Percentiles rank a stretch among this genome's conserved stretches.
phyloP scores from a whole-genome alignment of 2,113 vertebrate genomes.

The Archocentrus centrarchus region DNA sequence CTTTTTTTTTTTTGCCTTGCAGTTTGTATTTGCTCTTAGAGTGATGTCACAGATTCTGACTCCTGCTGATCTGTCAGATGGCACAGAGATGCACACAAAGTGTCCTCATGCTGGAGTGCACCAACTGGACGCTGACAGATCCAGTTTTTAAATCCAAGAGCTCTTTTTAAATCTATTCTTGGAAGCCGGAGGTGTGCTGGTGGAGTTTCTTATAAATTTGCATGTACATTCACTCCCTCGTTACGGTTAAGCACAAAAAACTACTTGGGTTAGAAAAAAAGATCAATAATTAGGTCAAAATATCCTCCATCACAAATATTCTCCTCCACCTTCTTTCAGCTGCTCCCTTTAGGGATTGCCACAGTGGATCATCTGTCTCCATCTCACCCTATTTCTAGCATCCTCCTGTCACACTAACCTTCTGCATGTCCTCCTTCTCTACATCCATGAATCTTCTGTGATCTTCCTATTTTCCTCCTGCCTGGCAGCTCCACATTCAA shows the following conservation, averaged over 20 bases:
- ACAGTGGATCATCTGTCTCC: too few relatives aligned
- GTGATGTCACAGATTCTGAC: neutral
- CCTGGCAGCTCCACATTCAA: too few relatives aligned
- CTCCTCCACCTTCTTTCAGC: too few relatives aligned
- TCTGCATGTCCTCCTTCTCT: too few relatives aligned
- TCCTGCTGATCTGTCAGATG: neutral
- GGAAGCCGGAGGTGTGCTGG: fast-evolving
- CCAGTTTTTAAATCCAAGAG: neutral
- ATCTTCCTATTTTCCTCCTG: too few relatives aligned
- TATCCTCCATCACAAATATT: too few relatives aligned
- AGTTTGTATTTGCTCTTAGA: neutral
- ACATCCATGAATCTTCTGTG: too few relatives aligned
- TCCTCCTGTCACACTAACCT: too few relatives aligned
- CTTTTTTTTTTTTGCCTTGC: neutral
- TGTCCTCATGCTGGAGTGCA: neutral
- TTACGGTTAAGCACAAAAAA: neutral
- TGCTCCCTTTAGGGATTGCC: too few relatives aligned
- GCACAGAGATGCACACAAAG: neutral
- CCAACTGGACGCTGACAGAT: neutral
- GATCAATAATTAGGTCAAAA: neutral
- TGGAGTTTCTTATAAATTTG: fast-evolving
- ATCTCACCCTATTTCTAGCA: too few relatives aligned
- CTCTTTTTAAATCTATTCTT: fast-evolving
- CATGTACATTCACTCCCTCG: neutral
- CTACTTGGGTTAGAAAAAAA: neutral